Evolutionary conservation across 2,888 invertebrate species (phyloP).

Genomic region (Spisula solida): DNA sequence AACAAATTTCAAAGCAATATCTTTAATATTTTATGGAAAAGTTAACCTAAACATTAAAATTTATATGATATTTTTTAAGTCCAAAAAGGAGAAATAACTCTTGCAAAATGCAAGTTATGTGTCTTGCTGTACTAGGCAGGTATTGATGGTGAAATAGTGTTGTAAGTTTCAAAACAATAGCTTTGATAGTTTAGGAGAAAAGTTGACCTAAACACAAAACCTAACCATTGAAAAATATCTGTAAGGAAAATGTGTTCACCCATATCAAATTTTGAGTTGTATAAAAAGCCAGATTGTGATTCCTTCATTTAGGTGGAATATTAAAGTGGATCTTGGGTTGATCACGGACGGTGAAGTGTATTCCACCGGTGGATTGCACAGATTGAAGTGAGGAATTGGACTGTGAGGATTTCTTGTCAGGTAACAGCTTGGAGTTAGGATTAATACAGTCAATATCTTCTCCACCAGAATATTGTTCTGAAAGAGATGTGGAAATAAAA

Average conservation of each 20-base stretch:
- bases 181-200: too few species aligned
- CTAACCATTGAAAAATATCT: too few species aligned
- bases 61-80: too few species aligned
- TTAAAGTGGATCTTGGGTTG: slow-evolving; percentile 62
- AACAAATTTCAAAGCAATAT: too few species aligned
- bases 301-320: slow-evolving; percentile 40
- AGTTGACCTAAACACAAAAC: too few species aligned
- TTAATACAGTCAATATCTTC: slow-evolving; percentile 56
- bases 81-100: too few species aligned
- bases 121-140: too few species aligned
- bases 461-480: slow-evolving; percentile 59
- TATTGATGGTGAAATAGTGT: too few species aligned
- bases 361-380: slow-evolving; percentile 35
- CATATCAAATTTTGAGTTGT: not conserved
- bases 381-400: slow-evolving; percentile 45
- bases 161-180: too few species aligned
- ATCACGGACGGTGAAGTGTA: slow-evolving; percentile 35
- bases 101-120: too few species aligned
- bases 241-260: not conserved
- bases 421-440: slow-evolving; percentile 22
- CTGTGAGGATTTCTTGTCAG: slow-evolving; percentile 35
- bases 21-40: too few species aligned
- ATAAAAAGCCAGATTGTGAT: not conserved
- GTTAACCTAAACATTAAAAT: too few species aligned
- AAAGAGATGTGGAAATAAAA: not conserved